Evolutionary conservation across 2,797 vertebrate species (phyloP).

Genomic region (Amblyopsis hoosieri): DNA sequence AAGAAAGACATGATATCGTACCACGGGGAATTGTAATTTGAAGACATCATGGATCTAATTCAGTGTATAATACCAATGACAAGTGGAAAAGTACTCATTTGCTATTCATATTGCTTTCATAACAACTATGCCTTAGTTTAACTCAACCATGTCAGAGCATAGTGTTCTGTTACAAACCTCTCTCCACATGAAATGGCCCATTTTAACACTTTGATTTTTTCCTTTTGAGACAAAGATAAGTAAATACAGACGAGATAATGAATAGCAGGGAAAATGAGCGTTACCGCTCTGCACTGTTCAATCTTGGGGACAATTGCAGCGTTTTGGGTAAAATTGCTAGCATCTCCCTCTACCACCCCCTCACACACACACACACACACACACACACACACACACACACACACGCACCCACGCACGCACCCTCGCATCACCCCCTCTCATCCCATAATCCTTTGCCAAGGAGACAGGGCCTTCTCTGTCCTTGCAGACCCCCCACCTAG

Average conservation of each 20-base stretch:
- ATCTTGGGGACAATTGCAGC: conserved; percentile 84
- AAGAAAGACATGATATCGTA: conserved; percentile 58
- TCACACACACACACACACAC: conserved; percentile 53
- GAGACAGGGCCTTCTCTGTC: conserved; percentile 78
- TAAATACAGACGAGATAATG: conserved; percentile 84
- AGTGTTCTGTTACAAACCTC: conserved; percentile 71
- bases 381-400: conserved; percentile 54
- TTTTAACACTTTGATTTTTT: conserved; percentile 73
- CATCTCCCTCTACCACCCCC: conserved; percentile 51
- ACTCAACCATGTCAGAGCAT: conserved; percentile 72
- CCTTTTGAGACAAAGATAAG: conserved; percentile 81
- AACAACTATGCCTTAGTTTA: conserved; percentile 75
- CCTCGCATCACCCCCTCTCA: conserved; percentile 60
- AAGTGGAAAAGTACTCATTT: conserved; percentile 78
- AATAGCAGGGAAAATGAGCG: conserved; percentile 80
- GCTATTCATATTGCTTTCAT: conserved; percentile 77
- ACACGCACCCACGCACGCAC: conserved; percentile 15
- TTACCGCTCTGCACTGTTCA: conserved; percentile 75
- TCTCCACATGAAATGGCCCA: conserved; percentile 71
- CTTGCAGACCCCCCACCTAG: conserved; percentile 81
- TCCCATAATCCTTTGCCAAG: conserved; percentile 74
- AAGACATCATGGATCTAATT: conserved; percentile 80
- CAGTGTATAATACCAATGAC: conserved; percentile 74
- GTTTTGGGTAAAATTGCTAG: conserved; percentile 84
- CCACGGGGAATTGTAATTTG: conserved; percentile 75